Evolutionary conservation across 1,140 invertebrate species (phyloP).

Genomic region (Cyclargus thomasi): DNA sequence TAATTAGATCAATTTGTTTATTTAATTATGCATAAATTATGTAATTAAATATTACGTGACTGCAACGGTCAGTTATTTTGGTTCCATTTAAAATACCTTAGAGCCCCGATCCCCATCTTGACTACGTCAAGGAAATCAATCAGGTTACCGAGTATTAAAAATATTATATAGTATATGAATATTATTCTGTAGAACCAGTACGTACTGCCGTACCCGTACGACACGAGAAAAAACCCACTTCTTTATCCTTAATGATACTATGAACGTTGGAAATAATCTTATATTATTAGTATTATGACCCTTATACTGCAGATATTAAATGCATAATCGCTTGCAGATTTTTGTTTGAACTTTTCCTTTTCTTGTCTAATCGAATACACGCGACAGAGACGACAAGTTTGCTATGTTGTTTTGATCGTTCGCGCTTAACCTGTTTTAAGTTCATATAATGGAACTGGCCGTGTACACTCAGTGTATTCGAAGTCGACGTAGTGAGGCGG

Average conservation of each 20-base stretch:
- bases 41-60: no score
- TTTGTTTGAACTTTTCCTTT: background rate
- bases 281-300: background rate
- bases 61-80: background rate
- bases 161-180: background rate
- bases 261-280: conserved; percentile 9
- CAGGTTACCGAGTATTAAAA: background rate
- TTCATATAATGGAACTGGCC: conserved; percentile 24
- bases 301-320: background rate
- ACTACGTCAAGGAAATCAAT: background rate
- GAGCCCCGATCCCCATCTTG: background rate
- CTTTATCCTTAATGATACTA: conserved; percentile 16
- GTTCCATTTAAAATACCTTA: background rate
- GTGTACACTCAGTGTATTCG: conserved; percentile 39
- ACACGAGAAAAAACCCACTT: conserved; percentile 20
- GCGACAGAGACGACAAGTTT: background rate
- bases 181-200: background rate
- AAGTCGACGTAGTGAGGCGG: conserved; percentile 25
- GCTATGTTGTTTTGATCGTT: background rate
- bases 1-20: no score
- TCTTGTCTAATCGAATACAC: background rate
- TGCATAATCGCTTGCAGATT: conserved; percentile 11
- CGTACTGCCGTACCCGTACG: background rate
- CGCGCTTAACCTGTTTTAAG: conserved; percentile 25
- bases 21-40: no score